Evolutionary conservation across 2,113 vertebrate genomes (phyloP), one percentile per base, ranked within the genome.

Genomic region (Dipodomys merriami): DNA sequence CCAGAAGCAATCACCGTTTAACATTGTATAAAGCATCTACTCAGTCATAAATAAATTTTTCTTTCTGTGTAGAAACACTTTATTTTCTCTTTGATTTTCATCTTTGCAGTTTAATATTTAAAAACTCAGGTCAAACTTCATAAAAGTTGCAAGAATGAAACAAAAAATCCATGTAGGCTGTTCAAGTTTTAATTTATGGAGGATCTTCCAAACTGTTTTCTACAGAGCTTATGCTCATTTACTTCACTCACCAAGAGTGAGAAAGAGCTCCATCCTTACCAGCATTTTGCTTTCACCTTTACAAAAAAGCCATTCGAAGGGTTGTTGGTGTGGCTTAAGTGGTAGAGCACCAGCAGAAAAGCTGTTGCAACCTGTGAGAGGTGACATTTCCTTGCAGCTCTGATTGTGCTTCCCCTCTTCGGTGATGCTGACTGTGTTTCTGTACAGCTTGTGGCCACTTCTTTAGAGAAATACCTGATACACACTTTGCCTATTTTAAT

Each of bases 31-130:
- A 53, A 73, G 49, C 16, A 10, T 49, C 11, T 67, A 20, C 44
- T 49, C 20, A 72, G 68, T 1, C 19, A 81, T 60, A 10, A 39
- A 7, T 33, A 46, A 86, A n/a, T 62, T 49, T 81, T 89, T 91
- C 46, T 77, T 78, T 79, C 46, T 78, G 27, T 22, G 77, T 64
- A 60, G 27, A 35, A 49, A 74, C 35, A 33, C 8, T 0, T 84
- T 93, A 0, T 90, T 88, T 33, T 30, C 68, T 67, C 19, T 74
- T 86, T 44, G 80, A 29, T 57, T 64, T 65, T 62, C 7, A 15
- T 7, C 16, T 27, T 91, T 94, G 46, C 19, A 78, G 82, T 86
- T 81, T 67, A 20, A 65, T 62, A 60, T 78, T 85, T 72, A 82
- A 62, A 76, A 90, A 57, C 20, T 39, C 49, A 60, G 81, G 46